Evolutionary conservation across 2,797 vertebrate genomes (phyloP).

Genomic region (Echeneis naucrates): DNA sequence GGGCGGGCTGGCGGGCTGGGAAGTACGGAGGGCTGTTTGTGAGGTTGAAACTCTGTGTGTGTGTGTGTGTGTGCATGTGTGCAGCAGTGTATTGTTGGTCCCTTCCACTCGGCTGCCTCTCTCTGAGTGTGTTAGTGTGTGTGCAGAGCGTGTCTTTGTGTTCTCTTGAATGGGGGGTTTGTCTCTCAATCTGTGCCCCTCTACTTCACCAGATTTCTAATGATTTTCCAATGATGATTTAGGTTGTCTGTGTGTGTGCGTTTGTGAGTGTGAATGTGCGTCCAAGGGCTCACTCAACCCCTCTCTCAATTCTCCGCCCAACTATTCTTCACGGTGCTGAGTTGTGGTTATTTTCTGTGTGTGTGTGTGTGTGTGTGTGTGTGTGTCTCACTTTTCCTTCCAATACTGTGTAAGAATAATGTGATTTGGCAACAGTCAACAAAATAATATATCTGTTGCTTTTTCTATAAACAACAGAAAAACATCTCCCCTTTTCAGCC

Average conservation of each 20-base stretch:
- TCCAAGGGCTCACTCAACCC: slow-evolving; percentile 47
- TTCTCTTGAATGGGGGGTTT: slow-evolving; percentile 82
- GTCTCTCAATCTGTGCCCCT: slow-evolving; percentile 89
- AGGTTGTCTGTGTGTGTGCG: slow-evolving; percentile 53
- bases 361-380: slow-evolving; percentile 24
- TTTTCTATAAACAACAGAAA: slow-evolving; percentile 12
- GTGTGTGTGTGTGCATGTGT: slow-evolving; percentile 48
- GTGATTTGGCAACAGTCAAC: slow-evolving; percentile 36
- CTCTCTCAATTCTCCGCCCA: slow-evolving; percentile 32
- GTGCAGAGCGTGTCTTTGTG: slow-evolving; percentile 85
- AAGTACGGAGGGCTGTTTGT: slow-evolving; percentile 63
- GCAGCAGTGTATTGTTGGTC: slow-evolving; percentile 61
- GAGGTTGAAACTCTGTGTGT: slow-evolving; percentile 43
- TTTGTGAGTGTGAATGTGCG: slow-evolving; percentile 28
- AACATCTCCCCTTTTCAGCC: slow-evolving; percentile 2
- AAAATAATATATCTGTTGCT: neutral
- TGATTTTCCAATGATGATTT: slow-evolving; percentile 93
- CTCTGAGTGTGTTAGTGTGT: slow-evolving; percentile 61
- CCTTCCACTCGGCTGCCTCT: slow-evolving; percentile 76
- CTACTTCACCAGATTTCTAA: slow-evolving; percentile 90
- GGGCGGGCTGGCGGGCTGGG: slow-evolving; percentile 54
- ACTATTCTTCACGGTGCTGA: slow-evolving; percentile 54
- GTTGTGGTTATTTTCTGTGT: slow-evolving; percentile 50
- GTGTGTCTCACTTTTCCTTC: slow-evolving; percentile 36
- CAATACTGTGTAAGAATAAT: slow-evolving; percentile 12